Conservation (phyloP, 2,797 vertebrate species). For the Cyprinella venusta region DNA sequence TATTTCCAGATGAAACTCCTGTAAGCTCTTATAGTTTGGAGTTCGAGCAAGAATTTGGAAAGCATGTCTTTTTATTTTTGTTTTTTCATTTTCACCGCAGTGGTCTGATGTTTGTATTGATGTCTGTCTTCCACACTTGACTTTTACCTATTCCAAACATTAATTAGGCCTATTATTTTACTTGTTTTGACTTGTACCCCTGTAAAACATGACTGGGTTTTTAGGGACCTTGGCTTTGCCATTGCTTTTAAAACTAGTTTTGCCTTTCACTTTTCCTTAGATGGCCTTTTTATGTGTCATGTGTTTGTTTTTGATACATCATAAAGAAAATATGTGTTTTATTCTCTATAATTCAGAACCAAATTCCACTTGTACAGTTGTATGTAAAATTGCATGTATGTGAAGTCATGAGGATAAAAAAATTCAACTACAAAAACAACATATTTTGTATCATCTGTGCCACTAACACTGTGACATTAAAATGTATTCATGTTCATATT, state of each 20-base stretch:
- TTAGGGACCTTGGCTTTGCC: slow-evolving; percentile 49
- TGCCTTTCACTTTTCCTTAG: slow-evolving; percentile 56
- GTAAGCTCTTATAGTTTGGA: slow-evolving; percentile 50
- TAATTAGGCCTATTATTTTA: background rate
- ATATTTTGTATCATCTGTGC: slow-evolving; percentile 78
- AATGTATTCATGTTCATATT: slow-evolving; percentile 1
- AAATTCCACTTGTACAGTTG: slow-evolving; percentile 60
- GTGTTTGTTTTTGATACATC: slow-evolving; percentile 58
- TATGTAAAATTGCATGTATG: slow-evolving; percentile 78
- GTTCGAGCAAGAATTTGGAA: slow-evolving; percentile 34
- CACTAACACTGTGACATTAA: slow-evolving; percentile 90
- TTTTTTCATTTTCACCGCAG: slow-evolving; percentile 1
- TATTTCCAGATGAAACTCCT: slow-evolving; percentile 29
- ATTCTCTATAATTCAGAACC: slow-evolving; percentile 68
- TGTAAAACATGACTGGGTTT: slow-evolving; percentile 35
- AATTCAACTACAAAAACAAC: slow-evolving; percentile 62
- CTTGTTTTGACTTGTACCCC: slow-evolving; percentile 52
- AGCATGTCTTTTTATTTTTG: slow-evolving; percentile 46
- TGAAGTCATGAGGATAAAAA: slow-evolving; percentile 72
- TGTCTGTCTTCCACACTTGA: slow-evolving; percentile 27
- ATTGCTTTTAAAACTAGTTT: slow-evolving; percentile 53
- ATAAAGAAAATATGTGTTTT: slow-evolving; percentile 50
- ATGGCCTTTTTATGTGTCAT: slow-evolving; percentile 64
- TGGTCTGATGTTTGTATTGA: slow-evolving; percentile 38
- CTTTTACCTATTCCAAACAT: slow-evolving; percentile 44